Evolutionary conservation across 2,113 vertebrate species (phyloP).

Genomic region (Colinus virginianus): DNA sequence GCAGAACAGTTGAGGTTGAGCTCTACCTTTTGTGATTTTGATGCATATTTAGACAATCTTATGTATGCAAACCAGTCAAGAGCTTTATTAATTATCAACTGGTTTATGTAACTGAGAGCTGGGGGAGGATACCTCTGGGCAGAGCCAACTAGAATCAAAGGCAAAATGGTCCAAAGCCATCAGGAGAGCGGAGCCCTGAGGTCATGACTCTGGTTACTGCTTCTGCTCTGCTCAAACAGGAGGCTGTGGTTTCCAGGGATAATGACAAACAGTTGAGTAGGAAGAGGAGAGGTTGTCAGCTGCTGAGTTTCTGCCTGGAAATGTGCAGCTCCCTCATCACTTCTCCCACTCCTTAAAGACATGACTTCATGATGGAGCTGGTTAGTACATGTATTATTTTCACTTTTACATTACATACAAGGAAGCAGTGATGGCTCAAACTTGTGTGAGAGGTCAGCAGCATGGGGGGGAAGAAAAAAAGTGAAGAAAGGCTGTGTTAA

Average conservation of each 20-base stretch:
- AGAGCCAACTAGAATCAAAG: neutral
- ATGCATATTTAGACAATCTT: neutral
- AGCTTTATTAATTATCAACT: neutral
- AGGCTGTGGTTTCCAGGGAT: neutral
- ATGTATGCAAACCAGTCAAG: neutral
- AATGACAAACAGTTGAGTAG: neutral
- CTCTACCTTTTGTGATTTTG: neutral
- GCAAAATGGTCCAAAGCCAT: neutral
- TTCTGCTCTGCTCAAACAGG: neutral
- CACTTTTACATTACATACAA: neutral
- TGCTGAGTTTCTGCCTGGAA: neutral
- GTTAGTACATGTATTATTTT: neutral
- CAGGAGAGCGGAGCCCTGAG: neutral
- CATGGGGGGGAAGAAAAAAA: neutral
- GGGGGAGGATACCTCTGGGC: neutral
- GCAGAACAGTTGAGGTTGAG: neutral
- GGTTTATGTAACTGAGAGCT: neutral
- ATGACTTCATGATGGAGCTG: neutral
- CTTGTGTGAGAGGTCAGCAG: neutral
- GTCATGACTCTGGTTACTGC: neutral
- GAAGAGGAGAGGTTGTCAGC: neutral
- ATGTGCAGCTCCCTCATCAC: neutral
- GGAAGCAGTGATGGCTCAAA: neutral
- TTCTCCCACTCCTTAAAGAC: neutral
- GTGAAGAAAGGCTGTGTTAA: slow-evolving; percentile 10